Percentiles rank a stretch among this genome's conserved stretches.
phyloP scores from a whole-genome alignment of 2,797 vertebrate genomes.

The Natrix natrix region DNA sequence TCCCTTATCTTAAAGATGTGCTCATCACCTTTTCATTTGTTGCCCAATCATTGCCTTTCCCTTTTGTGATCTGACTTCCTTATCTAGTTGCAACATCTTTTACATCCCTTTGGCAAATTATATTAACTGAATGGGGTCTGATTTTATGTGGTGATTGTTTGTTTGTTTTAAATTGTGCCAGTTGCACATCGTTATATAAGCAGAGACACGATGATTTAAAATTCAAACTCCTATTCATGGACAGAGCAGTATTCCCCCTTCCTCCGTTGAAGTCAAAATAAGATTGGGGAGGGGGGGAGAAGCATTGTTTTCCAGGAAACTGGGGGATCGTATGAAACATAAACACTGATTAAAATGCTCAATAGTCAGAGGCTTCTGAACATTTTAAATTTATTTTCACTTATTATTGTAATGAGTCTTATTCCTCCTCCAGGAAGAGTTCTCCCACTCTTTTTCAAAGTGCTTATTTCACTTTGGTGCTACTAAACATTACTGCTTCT shows the following conservation, averaged over 20 bases:
- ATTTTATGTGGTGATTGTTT: not conserved
- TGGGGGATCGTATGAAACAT: not conserved
- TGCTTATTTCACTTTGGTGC: not conserved
- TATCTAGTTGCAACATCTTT: not conserved
- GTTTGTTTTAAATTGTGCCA: not conserved
- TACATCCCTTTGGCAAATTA: not conserved
- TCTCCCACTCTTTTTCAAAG: not conserved
- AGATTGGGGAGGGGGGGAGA: not conserved
- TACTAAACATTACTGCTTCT: not conserved
- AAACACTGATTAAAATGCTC: not conserved
- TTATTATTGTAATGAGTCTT: not conserved
- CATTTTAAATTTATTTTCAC: not conserved
- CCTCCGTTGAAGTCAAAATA: not conserved
- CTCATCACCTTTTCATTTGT: not conserved
- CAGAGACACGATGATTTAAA: not conserved
- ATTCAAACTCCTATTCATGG: not conserved
- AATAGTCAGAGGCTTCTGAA: not conserved
- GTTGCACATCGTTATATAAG: not conserved
- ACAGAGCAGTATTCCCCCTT: not conserved
- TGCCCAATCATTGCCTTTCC: not conserved
- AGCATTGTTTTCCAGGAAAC: not conserved
- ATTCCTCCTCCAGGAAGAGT: not conserved
- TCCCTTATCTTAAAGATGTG: not conserved
- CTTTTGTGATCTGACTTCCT: not conserved
- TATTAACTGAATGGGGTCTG: not conserved